Conservation (phyloP, 2,888 invertebrate species). For the Escarpia spicata region DNA sequence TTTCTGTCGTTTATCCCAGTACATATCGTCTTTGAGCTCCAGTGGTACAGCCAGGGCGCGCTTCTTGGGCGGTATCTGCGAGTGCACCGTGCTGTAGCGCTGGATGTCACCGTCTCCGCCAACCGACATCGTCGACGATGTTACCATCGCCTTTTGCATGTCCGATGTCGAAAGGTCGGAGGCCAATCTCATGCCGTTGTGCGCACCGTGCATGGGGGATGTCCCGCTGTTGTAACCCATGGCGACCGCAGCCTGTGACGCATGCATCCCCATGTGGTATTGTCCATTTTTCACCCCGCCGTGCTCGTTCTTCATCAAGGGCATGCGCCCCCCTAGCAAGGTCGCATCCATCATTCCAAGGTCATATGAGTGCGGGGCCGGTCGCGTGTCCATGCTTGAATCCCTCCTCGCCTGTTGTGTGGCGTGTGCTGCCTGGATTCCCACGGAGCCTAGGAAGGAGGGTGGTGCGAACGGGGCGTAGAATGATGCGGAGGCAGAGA, state of each 20-base stretch:
- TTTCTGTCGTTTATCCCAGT: slow-evolving; percentile 65
- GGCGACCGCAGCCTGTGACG: not conserved
- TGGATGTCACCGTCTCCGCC: not conserved
- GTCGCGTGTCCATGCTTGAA: slow-evolving; percentile 17
- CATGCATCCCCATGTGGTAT: not conserved
- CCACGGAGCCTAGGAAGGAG: not conserved
- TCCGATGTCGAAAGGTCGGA: not conserved
- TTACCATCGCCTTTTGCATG: not conserved
- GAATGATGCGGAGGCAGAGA: slow-evolving; percentile 18
- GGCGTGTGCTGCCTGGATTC: not conserved
- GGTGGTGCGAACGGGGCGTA: slow-evolving; percentile 25
- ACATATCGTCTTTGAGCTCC: slow-evolving; percentile 58
- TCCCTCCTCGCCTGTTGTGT: not conserved
- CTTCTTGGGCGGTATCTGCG: slow-evolving; percentile 53
- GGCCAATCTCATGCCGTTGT: not conserved
- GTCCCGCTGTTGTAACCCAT: not conserved
- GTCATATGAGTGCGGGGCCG: slow-evolving; percentile 12
- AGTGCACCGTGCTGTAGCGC: not conserved
- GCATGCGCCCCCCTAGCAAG: not conserved
- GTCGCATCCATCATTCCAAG: not conserved
- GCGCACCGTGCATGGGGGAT: not conserved
- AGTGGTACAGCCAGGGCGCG: slow-evolving; percentile 50
- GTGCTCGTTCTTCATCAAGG: not conserved
- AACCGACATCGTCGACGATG: not conserved
- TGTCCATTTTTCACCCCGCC: not conserved